These are phyloP conservation scores for Cyclura pinguis DNA, from an alignment of 2,797 vertebrate genomes.

Conservation along the genomic window DNA sequence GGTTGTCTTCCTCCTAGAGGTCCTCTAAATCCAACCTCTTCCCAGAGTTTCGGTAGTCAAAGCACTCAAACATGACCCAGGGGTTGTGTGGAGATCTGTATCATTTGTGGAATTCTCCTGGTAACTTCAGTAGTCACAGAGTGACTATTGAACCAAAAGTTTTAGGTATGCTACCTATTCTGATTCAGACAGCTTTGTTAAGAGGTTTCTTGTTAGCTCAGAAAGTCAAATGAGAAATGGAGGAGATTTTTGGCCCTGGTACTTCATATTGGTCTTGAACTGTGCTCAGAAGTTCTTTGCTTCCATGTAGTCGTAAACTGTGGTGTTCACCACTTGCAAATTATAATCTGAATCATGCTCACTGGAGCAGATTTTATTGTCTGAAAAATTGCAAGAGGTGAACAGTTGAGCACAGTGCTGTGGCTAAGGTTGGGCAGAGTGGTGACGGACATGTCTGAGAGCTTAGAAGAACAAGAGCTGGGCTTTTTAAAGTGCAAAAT, in stretches of 20 bases:
- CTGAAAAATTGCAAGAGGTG: conserved; percentile 1
- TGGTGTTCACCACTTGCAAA: conserved; percentile 25
- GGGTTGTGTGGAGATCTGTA: neutral
- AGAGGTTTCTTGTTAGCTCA: conserved; percentile 56
- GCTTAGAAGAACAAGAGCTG: neutral
- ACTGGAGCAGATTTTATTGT: conserved; percentile 41
- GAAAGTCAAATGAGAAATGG: conserved; percentile 46
- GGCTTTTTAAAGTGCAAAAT: conserved; percentile 3
- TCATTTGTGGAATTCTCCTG: neutral
- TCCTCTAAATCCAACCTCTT: neutral
- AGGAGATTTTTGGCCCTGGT: conserved; percentile 48
- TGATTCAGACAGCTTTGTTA: conserved; percentile 66
- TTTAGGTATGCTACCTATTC: conserved; percentile 61
- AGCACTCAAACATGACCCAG: neutral
- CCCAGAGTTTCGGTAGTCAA: neutral
- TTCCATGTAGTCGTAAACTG: conserved; percentile 58
- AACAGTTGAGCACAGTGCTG: conserved; percentile 1
- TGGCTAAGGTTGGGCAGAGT: neutral
- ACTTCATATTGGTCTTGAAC: conserved; percentile 8
- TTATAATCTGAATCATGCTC: neutral
- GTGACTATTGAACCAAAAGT: conserved; percentile 49
- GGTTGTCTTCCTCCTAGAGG: neutral
- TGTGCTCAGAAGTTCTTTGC: conserved; percentile 57
- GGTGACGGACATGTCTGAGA: neutral
- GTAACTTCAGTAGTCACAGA: neutral